Evolutionary conservation across 2,797 vertebrate genomes (phyloP), one percentile per base, ranked within the genome.

Genomic region (Thalassophryne amazonica): DNA sequence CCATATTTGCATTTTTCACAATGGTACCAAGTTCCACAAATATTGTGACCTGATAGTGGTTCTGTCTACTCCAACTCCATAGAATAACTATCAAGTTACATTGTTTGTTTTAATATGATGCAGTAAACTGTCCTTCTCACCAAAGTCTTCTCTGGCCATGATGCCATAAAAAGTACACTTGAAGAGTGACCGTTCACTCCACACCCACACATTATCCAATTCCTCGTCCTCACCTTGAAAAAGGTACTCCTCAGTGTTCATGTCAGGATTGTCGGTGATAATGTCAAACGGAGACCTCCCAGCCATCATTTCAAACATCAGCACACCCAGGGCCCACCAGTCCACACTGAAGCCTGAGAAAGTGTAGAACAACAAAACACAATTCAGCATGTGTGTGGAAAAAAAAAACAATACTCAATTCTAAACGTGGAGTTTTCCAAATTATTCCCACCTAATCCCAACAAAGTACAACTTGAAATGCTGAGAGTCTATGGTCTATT

Each of bases 301-400:
- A 0, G 97, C 96, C 97, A 99, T 99, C 97, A 99, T 99, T 85
- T 99, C 97, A 53, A 99, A 99, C 97, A 99, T 99, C 57, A 99
- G 86, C 51, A 99, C 97, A 0, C 97, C 97, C 7, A 99, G 90
- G 0, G 97, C 97, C 97, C 97, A 99, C 97, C 97, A 99, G 88
- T 99, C 97, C 78, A 99, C 97, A 0, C 97, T 98, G 89, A 98
- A 98, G 47, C 96, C 97, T 95, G 83, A 10, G 11, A 10, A 13
- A n/a, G 45, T 32, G 23, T 13, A 27, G 19, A 28, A 45, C 31
- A 27, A 34, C 9, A 10, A 13, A 39, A 4, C 17, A 4, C 15
- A 10, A 17, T 16, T 8, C 15, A 41, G 8, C n/a, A 5, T 17
- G 11, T 78, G 57, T 2, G 27, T 7, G 13, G 24, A 11, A 16